Evolutionary conservation across 2,797 vertebrate species (phyloP).

Genomic region (Melanogrammus aeglefinus): DNA sequence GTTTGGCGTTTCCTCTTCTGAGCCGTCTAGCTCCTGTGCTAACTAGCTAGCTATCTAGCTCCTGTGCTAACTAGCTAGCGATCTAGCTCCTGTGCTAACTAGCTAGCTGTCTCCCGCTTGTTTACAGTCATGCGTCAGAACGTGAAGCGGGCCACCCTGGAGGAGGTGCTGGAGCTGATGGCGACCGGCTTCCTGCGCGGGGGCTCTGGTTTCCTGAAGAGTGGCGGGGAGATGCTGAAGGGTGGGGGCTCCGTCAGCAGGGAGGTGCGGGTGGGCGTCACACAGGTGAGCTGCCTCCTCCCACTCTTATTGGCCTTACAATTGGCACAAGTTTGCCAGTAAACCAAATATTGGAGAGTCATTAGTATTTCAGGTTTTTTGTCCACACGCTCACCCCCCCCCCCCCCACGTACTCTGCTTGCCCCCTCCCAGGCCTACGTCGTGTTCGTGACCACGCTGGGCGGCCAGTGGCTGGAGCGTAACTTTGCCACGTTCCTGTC

Average conservation of each 20-base stretch:
- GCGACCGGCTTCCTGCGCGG: slow-evolving; percentile 94
- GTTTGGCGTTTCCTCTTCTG: neutral
- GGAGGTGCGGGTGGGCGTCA: slow-evolving; percentile 97
- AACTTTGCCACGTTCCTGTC: slow-evolving; percentile 95
- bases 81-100: neutral
- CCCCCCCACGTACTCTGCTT: neutral
- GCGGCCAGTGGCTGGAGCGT: slow-evolving; percentile 96
- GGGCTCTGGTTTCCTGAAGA: slow-evolving; percentile 95
- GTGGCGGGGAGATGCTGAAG: slow-evolving; percentile 98
- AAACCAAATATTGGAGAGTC: too few species aligned
- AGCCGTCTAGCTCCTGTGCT: neutral
- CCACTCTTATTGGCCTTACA: neutral
- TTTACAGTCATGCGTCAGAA: slow-evolving; percentile 95
- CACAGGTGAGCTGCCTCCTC: slow-evolving; percentile 80
- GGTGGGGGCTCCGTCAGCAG: slow-evolving; percentile 95
- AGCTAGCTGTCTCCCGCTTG: neutral
- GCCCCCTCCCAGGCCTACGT: slow-evolving; percentile 85
- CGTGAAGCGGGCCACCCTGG: slow-evolving; percentile 91
- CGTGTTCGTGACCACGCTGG: slow-evolving; percentile 92
- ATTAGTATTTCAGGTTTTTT: neutral
- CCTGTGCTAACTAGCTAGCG: neutral
- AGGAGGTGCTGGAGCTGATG: slow-evolving; percentile 97
- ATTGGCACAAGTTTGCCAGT: too few species aligned
- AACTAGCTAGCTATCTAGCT: neutral
- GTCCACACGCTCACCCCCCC: too few species aligned